Evolutionary conservation across 2,888 invertebrate genomes (phyloP).

Genomic region (Tromatobia lineatoria): DNA sequence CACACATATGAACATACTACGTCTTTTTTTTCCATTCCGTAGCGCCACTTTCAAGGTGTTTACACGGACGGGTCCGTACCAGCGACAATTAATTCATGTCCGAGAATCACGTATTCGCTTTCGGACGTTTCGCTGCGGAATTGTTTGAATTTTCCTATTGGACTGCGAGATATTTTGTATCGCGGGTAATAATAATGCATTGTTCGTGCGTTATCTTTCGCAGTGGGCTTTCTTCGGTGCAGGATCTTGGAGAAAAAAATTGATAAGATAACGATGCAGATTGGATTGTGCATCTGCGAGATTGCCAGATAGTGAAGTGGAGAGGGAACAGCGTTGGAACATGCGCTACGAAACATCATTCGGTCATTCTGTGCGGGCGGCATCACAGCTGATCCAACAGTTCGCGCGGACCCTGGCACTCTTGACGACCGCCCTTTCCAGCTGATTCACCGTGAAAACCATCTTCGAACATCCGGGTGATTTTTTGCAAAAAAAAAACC

Average conservation of each 20-base stretch:
- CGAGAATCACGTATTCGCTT: neutral
- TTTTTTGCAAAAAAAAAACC: too few species aligned
- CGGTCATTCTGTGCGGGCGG: neutral
- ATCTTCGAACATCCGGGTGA: too few species aligned
- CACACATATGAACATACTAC: neutral
- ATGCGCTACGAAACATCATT: neutral
- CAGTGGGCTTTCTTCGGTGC: neutral
- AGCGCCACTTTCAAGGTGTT: slow-evolving; percentile 56
- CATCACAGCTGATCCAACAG: slow-evolving; percentile 6
- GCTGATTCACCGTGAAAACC: too few species aligned
- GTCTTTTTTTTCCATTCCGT: slow-evolving; percentile 39
- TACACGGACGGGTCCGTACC: neutral
- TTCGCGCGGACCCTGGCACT: neutral
- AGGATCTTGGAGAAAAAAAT: neutral
- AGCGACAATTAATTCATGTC: slow-evolving; percentile 2
- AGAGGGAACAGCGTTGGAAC: neutral
- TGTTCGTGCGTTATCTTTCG: neutral
- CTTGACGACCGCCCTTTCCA: too few species aligned
- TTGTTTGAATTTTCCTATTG: neutral
- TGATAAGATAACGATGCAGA: neutral
- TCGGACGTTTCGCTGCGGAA: neutral
- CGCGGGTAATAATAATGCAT: neutral
- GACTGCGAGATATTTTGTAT: neutral
- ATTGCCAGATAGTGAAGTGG: neutral
- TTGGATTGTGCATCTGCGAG: neutral